These are phyloP conservation scores for Erythrocercus mccallii DNA, from an alignment of 2,113 vertebrate genomes.

Conservation along the genomic window DNA sequence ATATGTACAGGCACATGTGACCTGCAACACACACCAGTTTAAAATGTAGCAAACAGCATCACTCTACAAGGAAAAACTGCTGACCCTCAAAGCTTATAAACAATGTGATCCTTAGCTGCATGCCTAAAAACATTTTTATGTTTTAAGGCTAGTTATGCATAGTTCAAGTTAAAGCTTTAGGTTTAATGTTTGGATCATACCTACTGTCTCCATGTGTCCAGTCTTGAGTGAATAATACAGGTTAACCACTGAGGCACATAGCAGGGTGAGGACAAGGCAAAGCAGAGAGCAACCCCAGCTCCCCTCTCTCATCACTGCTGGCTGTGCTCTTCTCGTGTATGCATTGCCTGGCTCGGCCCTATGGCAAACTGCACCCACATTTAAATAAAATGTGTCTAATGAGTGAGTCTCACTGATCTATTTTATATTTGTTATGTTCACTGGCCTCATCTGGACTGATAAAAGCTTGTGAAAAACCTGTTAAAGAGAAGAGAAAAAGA, in stretches of 20 bases:
- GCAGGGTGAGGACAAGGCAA: neutral
- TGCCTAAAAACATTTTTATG: neutral
- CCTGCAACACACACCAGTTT: neutral
- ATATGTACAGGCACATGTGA: neutral
- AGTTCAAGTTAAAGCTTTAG: neutral
- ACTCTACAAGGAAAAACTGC: neutral
- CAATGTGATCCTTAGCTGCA: neutral
- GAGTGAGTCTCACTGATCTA: neutral
- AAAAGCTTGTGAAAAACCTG: neutral
- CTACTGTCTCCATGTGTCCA: accelerated
- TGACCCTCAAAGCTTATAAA: neutral
- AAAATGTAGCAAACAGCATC: neutral
- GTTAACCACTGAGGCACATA: neutral
- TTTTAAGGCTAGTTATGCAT: neutral
- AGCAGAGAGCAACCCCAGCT: neutral
- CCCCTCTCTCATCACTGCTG: neutral
- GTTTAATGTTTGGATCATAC: neutral
- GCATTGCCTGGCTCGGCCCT: neutral
- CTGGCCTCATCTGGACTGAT: neutral
- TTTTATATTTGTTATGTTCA: neutral
- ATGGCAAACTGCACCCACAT: neutral
- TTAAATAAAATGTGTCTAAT: neutral
- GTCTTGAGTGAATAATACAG: neutral
- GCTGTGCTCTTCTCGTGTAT: neutral
- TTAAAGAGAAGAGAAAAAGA: neutral